phyloP scores from a whole-genome alignment of 2,113 vertebrate genomes.

The Chaetodon trifascialis region DNA sequence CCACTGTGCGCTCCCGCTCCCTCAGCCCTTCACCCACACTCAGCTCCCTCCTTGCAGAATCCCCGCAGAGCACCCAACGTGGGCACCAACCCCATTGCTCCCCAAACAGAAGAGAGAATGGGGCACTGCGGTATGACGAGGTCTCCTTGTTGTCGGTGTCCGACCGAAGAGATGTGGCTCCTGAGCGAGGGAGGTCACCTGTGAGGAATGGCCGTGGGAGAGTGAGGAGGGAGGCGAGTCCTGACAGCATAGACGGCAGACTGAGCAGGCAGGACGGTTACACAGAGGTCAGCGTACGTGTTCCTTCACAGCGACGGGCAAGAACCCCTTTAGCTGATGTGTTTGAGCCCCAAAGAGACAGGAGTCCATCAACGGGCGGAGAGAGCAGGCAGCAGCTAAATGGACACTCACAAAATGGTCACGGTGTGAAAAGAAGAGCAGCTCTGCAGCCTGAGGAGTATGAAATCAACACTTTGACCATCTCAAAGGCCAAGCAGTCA shows the following conservation, averaged over 20 bases:
- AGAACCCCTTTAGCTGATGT: conserved; percentile 81
- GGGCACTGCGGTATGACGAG: conserved; percentile 29
- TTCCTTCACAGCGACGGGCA: conserved; percentile 76
- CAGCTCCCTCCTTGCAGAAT: conserved; percentile 82
- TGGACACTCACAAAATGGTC: conserved; percentile 54
- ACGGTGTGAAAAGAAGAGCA: conserved; percentile 40
- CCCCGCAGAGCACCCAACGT: conserved; percentile 48
- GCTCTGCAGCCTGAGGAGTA: conserved; percentile 74
- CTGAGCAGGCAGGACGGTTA: conserved; percentile 66
- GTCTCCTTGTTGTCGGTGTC: conserved; percentile 46
- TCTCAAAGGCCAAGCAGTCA: conserved; percentile 93
- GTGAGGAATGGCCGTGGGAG: conserved; percentile 75
- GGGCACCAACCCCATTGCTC: conserved; percentile 54
- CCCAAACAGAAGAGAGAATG: conserved; percentile 60
- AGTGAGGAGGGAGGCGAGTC: conserved; percentile 68
- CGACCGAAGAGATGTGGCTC: conserved; percentile 53
- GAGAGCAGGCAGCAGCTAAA: conserved; percentile 37
- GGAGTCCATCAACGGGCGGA: conserved; percentile 49
- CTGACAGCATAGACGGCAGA: conserved; percentile 72
- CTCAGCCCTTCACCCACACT: conserved; percentile 72
- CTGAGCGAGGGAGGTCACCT: conserved; percentile 80
- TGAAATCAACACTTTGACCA: conserved; percentile 85
- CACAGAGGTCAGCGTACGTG: conserved; percentile 80
- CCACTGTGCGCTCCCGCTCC: conserved; percentile 57
- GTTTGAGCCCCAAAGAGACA: conserved; percentile 64